Percentiles rank a stretch among this genome's conserved stretches.
Evolutionary conservation across 1,140 invertebrate genomes (phyloP).

Genomic region (Ridgeia piscesae): DNA sequence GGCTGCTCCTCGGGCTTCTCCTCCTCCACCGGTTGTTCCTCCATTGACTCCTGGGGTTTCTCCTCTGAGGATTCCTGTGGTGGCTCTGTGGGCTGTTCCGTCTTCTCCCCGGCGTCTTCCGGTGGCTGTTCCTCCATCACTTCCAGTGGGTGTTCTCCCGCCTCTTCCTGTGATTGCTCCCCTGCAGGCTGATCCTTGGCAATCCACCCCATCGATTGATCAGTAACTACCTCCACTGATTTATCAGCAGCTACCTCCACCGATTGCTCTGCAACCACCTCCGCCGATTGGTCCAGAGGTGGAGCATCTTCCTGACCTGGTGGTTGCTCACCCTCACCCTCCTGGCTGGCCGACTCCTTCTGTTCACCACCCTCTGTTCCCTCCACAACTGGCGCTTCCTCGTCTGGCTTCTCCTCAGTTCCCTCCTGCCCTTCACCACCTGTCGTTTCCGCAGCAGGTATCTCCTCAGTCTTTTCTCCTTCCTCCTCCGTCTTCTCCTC

Average conservation of each 20-base stretch:
- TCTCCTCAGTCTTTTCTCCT: slow-evolving; percentile 10
- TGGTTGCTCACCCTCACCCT: slow-evolving; percentile 10
- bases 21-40: neutral
- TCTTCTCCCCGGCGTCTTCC: neutral
- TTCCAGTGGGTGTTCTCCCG: neutral
- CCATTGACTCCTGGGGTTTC: neutral
- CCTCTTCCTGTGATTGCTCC: neutral
- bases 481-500: slow-evolving; percentile 9
- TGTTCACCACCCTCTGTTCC: neutral
- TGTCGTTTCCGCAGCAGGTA: slow-evolving; percentile 12
- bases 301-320: slow-evolving; percentile 19
- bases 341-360: neutral
- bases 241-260: too few species aligned
- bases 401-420: slow-evolving; percentile 23
- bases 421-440: slow-evolving; percentile 31
- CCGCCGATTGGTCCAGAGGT: neutral
- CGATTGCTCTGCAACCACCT: neutral
- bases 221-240: neutral
- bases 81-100: neutral
- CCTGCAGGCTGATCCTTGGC: too few species aligned
- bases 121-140: neutral
- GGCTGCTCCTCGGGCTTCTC: neutral
- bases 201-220: neutral
- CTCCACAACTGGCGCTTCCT: slow-evolving; percentile 23
- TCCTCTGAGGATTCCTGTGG: neutral